Base-by-base conservation (phyloP, 2,888 invertebrate genomes). In the Xylota sylvarum region DNA sequence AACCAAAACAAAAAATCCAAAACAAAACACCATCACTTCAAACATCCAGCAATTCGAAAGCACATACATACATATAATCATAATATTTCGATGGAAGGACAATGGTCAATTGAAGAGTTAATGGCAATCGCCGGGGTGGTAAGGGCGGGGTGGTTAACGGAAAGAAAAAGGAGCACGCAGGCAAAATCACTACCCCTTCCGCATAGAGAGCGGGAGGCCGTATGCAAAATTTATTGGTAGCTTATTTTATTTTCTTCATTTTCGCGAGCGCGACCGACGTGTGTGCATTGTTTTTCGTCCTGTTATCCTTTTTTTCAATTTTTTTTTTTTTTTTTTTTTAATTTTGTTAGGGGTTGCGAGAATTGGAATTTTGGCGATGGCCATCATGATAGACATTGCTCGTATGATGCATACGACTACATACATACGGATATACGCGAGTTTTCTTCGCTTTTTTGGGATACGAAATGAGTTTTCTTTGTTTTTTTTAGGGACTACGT, bases 81-180 rank as follows among this genome's bases (percentile, higher is more conserved):
- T 76, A 86, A 86, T 82, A 86, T 86, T 86, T 86, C 86, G 77
- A 86, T 86, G 86, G 86, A 23, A 73, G 82, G 86, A 86, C 86
- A 86, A 86, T 86, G 86, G 86, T 86, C 86, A 86, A 86, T 86
- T 82, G 86, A 86, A 82, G 86, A 86, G 82, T 86, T 86, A 86
- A 86, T 82, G 86, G 86, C 82, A 78, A 82, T 73, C 62, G 65
- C 27, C 46, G 67, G 10, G 37, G 37, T 1, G 10, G 37, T 1
- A 10, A 37, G 48, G 48, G 10, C 64, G 17, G 55, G 52, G 55
- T 56, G 69, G 72, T 52, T 73, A 78, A 74, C 77, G 64, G 37
- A 86, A 86, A 86, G 86, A 82, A 86, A 82, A 86, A 86, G 82
- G 32, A 86, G 52, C 62, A 77, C 62, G 69, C 58, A 67, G 73